Percentiles rank a stretch among this genome's conserved stretches.
phyloP scores from a whole-genome alignment of 2,113 vertebrate genomes.

The Oxyura jamaicensis region DNA sequence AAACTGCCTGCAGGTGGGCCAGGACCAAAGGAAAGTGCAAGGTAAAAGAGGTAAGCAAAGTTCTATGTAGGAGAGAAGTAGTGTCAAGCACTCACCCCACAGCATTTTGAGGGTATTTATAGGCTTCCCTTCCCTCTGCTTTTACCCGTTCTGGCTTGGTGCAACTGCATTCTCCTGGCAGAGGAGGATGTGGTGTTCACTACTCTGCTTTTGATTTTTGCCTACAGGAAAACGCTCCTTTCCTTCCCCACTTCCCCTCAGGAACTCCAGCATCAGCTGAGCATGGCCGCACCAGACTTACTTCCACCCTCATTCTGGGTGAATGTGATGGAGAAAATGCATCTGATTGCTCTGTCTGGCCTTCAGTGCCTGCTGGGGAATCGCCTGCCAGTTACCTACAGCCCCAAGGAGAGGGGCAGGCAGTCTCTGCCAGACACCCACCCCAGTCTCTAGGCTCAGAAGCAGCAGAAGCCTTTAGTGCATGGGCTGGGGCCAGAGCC shows the following conservation, averaged over 20 bases:
- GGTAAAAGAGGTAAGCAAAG: neutral
- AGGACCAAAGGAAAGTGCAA: neutral
- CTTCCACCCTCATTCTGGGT: neutral
- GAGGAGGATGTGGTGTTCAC: fast-evolving
- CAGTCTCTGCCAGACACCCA: fast-evolving
- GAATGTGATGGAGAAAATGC: neutral
- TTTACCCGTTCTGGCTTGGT: neutral
- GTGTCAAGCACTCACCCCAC: neutral
- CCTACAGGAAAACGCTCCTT: neutral
- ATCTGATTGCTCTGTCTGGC: neutral
- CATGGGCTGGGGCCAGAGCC: neutral
- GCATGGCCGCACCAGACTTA: neutral
- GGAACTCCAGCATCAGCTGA: neutral
- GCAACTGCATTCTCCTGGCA: neutral
- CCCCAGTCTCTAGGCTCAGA: fast-evolving
- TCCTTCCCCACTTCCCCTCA: neutral
- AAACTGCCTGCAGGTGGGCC: neutral
- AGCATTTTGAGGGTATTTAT: neutral
- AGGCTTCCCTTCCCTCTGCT: neutral
- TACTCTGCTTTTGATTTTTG: neutral
- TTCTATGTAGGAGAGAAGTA: fast-evolving
- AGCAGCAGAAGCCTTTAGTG: neutral
- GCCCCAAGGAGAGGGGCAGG: fast-evolving
- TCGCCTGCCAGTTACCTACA: fast-evolving
- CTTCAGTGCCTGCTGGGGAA: neutral